Evolutionary conservation across 2,113 vertebrate genomes (phyloP), one percentile per base, ranked within the genome.

Genomic region (Caretta caretta): DNA sequence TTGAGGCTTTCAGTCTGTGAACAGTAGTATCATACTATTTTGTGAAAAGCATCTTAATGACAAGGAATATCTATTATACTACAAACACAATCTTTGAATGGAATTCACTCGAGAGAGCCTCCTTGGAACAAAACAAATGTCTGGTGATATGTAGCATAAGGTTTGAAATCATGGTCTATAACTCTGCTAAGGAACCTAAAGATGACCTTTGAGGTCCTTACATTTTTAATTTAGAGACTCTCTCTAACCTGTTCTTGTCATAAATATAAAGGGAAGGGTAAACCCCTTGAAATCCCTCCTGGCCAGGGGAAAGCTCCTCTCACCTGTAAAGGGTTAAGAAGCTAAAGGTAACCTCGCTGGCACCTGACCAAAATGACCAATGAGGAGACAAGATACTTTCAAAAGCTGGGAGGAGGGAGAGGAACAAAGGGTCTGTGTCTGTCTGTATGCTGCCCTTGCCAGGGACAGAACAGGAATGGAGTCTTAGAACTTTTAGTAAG

Each of bases 101-200:
- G 51, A 82, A 84, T 56, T 94, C 46, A 80, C 49, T 16, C 4
- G 80, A 49, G 25, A 91, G 94, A 93, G 16, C 54, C 49, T 92
- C 83, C 84, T 12, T 93, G 88, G 72, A 48, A 86, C 35, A 80
- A 94, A 95, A 83, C 10, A 82, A 79, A 59, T 69, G 17, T 49
- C 80, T 90, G 6, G 38, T 20, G 80, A 50, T 78, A 27, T 85
- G 94, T 88, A 57, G 16, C 56, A 0, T 1, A 93, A 88, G 93
- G 76, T 83, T 82, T 90, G 79, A 89, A 94, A n/a, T 49, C 93
- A 10, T 78, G 78, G 87, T 31, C 84, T 90, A 4, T 89, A 78
- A 50, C 13, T 78, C 7, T 31, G 35, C 85, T 83, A 88, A 89
- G 49, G 87, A 90, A n/a, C 94, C 69, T 80, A 46, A 42, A 90